Conservation (phyloP, 1,140 invertebrate species). For the Melanaphis sacchari region DNA sequence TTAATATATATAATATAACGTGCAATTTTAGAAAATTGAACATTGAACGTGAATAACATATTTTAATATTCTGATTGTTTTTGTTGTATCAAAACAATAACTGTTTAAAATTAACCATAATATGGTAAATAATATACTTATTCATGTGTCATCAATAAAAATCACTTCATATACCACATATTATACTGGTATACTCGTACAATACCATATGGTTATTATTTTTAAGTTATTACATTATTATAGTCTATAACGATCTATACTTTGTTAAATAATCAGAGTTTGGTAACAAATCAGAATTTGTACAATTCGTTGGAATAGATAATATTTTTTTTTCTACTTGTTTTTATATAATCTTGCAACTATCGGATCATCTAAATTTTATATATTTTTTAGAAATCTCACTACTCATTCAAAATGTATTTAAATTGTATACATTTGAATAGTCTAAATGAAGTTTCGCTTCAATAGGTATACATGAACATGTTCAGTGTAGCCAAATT, state of each 20-base stretch:
- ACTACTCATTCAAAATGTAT: too few species aligned
- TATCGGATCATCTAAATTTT: too few species aligned
- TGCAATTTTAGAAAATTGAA: neutral
- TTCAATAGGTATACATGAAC: too few species aligned
- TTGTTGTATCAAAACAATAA: neutral
- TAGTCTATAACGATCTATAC: neutral
- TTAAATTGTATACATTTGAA: too few species aligned
- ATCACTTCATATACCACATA: neutral
- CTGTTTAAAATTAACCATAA: neutral
- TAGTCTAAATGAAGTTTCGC: too few species aligned
- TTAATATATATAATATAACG: neutral
- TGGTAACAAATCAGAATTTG: neutral
- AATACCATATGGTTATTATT: neutral
- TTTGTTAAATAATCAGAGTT: neutral
- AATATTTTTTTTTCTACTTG: neutral
- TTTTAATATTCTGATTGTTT: neutral
- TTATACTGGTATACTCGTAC: too few species aligned
- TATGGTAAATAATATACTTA: neutral
- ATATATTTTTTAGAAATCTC: too few species aligned
- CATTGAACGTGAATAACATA: neutral
- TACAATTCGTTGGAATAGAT: neutral
- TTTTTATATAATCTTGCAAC: too few species aligned
- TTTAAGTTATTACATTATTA: too few species aligned
- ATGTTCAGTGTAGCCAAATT: too few species aligned
- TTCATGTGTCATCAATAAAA: neutral